Evolutionary conservation across 2,888 invertebrate species (phyloP), one percentile per base, ranked within the genome.

Genomic region (Notodonta dromedarius): DNA sequence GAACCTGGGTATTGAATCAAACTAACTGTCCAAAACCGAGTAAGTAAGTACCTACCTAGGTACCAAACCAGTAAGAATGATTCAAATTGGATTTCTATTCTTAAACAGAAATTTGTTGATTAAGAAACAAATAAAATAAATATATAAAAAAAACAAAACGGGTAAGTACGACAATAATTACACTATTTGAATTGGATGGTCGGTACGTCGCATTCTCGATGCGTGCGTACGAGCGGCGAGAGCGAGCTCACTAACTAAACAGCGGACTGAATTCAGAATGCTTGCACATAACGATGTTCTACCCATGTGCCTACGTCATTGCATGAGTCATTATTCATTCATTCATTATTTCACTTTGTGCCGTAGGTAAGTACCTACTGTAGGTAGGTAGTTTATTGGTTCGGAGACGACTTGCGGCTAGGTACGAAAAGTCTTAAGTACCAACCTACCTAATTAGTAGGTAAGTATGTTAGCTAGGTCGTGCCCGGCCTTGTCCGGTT

Each of bases 191-290:
- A 46, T 46, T 42, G 6, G 42, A 9, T 42, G 12, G 42, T 60
- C 39, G 60, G 46, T 53, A 53, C 46, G 76, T 74, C 74, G 75
- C 74, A 76, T 75, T 67, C 68, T 71, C 54, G 69, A 81, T 73
- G 74, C 77, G 81, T 81, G 80, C 80, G 81, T 71, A 77, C 81
- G 76, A 75, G 72, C 81, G 81, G 70, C 74, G 79, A 77, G 77
- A 79, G 72, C 74, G 76, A 78, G 76, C 78, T 69, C 81, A 82
- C 79, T 82, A 79, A 80, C 44, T 44, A 74, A 73, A 75, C 71
- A 73, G 74, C 69, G 69, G 69, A 71, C 77, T 77, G 65, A 71
- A 75, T 76, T 71, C 77, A 74, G 77, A 72, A 76, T 77, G 76
- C 71, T 77, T 78, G 78, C 77, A 78, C 71, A 74, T 75, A 77